Percentiles rank a stretch among this genome's conserved stretches.
These are phyloP conservation scores for Acanthurus tractus DNA, from an alignment of 2,797 vertebrate genomes.

Conservation along the genomic window DNA sequence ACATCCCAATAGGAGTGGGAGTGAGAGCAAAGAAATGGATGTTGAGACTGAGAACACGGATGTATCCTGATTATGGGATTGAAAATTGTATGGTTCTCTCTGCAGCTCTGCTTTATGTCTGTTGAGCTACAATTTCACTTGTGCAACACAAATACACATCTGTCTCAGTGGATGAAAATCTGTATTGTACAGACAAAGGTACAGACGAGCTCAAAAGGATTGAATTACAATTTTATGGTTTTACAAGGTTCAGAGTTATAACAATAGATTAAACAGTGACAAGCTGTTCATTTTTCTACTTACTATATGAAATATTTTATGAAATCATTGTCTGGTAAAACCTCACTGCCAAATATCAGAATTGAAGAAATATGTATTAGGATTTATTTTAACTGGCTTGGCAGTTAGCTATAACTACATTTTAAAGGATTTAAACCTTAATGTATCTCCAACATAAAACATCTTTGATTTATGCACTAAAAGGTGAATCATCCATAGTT, in stretches of 20 bases:
- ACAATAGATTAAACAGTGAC: constrained; percentile 22
- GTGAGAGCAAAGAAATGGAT: constrained; percentile 31
- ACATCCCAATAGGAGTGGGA: constrained; percentile 47
- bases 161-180: constrained; percentile 1
- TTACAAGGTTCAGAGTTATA: constrained; percentile 10
- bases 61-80: constrained; percentile 45
- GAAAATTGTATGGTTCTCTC: constrained; percentile 4
- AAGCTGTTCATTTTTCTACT: constrained; percentile 38
- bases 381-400: constrained; percentile 14
- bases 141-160: constrained; percentile 21
- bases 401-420: not conserved
- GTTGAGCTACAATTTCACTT: not conserved
- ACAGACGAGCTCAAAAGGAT: constrained; percentile 7
- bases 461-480: not conserved
- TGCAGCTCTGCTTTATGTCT: constrained; percentile 26
- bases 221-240: constrained; percentile 14
- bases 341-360: constrained; percentile 20
- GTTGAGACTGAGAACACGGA: constrained; percentile 40
- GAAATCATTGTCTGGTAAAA: constrained; percentile 32
- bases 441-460: not conserved
- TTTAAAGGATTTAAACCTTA: not conserved
- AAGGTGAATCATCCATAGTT: not conserved
- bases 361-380: constrained; percentile 7
- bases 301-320: constrained; percentile 31
- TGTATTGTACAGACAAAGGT: constrained; percentile 1